phyloP scores from a whole-genome alignment of 1,140 invertebrate genomes.

The Brevipalpus yothersi region DNA sequence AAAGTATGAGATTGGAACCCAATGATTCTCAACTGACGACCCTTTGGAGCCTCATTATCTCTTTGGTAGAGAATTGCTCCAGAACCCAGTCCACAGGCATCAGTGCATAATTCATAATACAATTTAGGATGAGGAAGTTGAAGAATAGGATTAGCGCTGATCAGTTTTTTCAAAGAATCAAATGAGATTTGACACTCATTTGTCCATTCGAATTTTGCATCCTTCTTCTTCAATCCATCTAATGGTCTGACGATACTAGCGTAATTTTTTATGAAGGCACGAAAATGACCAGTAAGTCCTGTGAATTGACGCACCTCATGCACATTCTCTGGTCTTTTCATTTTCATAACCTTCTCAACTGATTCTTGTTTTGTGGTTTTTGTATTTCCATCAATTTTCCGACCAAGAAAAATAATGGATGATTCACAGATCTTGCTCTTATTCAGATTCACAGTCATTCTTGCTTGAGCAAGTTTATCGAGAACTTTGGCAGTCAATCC shows the following conservation, averaged over 20 bases:
- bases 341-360: neutral
- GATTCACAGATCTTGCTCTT: neutral
- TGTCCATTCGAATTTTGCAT: conserved; percentile 1
- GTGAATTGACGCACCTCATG: neutral
- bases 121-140: neutral
- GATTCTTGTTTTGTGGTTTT: neutral
- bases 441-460: neutral
- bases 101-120: conserved; percentile 9
- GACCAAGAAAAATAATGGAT: neutral
- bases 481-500: neutral
- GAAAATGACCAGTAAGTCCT: conserved; percentile 4
- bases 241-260: conserved; percentile 13
- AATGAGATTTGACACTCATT: neutral
- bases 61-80: conserved; percentile 10
- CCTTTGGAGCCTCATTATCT: conserved; percentile 1
- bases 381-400: neutral
- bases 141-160: conserved; percentile 1
- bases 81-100: conserved; percentile 8
- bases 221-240: neutral
- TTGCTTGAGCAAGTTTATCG: neutral
- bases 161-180: neutral
- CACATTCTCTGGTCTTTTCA: neutral
- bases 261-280: conserved; percentile 14
- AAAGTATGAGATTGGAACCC: conserved; percentile 18
- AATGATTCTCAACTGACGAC: conserved; percentile 8